Conservation (phyloP, 53 echinoderm and acorn worm genomes). For the Antedon mediterranea region DNA sequence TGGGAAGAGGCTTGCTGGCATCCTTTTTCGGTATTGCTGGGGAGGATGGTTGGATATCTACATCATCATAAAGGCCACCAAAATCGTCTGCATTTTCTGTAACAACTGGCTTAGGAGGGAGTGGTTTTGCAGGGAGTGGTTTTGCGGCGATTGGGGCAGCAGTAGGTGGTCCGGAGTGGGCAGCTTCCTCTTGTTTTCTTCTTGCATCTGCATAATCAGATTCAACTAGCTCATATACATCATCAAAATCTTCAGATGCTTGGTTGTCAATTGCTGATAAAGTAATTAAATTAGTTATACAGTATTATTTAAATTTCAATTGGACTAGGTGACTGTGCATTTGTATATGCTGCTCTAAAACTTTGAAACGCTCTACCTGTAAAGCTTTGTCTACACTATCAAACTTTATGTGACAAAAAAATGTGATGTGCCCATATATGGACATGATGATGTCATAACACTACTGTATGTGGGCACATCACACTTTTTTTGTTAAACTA, state of each 20-base stretch:
- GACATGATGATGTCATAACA: too few species aligned
- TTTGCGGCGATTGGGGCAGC: constrained; percentile 9
- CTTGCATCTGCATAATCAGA: neutral
- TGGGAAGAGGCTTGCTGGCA: constrained; percentile 16
- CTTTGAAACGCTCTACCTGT: too few species aligned
- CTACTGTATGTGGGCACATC: too few species aligned
- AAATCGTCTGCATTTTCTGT: constrained; percentile 3
- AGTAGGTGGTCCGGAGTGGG: neutral
- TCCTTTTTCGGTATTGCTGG: neutral
- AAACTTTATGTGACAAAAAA: too few species aligned
- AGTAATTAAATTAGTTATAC: neutral
- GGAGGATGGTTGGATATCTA: constrained; percentile 1
- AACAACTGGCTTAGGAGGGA: constrained; percentile 4
- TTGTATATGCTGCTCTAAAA: too few species aligned
- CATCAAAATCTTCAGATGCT: constrained; percentile 28
- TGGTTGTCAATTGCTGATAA: neutral
- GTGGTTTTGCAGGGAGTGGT: neutral
- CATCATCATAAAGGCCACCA: constrained; percentile 26
- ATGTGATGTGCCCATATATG: too few species aligned
- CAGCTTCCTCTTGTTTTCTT: neutral
- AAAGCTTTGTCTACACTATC: too few species aligned
- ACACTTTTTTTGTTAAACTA: too few species aligned
- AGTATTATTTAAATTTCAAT: too few species aligned
- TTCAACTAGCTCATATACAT: constrained; percentile 37
- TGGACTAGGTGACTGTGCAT: too few species aligned